Evolutionary conservation across 2,888 invertebrate genomes (phyloP).

Genomic region (Eucera pruinosa): DNA sequence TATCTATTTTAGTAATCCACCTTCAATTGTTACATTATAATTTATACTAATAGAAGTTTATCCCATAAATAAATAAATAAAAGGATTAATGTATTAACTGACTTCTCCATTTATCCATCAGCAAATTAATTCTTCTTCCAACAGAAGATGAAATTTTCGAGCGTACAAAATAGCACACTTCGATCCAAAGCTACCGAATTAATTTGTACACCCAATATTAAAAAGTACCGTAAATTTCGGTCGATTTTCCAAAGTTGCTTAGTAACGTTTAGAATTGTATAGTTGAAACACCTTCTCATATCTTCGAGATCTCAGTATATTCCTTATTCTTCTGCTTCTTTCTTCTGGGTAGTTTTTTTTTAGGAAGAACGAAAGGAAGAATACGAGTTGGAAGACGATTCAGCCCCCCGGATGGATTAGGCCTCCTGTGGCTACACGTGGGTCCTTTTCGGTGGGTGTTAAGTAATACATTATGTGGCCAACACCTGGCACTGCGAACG

Average conservation of each 20-base stretch:
- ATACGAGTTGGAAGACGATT: constrained; percentile 51
- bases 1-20: no score
- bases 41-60: no score
- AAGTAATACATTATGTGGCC: constrained; percentile 81
- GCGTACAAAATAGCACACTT: no score
- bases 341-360: constrained; percentile 6
- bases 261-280: constrained; percentile 40
- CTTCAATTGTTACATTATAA: no score
- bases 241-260: constrained; percentile 35
- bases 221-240: no score
- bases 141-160: no score
- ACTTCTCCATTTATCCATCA: no score
- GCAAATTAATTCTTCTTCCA: no score
- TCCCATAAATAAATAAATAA: no score
- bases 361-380: constrained; percentile 25
- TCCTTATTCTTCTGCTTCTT: background rate
- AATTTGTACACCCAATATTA: no score
- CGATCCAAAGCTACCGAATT: no score
- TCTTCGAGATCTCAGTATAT: constrained; percentile 7
- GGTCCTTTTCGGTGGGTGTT: constrained; percentile 75
- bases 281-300: constrained; percentile 1
- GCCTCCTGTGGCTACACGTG: constrained; percentile 63
- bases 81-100: no score
- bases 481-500: constrained; percentile 78
- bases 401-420: constrained; percentile 62